Percentiles rank a stretch among this genome's conserved stretches.
Conservation (phyloP, 2,113 vertebrate species). For the Diphyllodes magnificus region DNA sequence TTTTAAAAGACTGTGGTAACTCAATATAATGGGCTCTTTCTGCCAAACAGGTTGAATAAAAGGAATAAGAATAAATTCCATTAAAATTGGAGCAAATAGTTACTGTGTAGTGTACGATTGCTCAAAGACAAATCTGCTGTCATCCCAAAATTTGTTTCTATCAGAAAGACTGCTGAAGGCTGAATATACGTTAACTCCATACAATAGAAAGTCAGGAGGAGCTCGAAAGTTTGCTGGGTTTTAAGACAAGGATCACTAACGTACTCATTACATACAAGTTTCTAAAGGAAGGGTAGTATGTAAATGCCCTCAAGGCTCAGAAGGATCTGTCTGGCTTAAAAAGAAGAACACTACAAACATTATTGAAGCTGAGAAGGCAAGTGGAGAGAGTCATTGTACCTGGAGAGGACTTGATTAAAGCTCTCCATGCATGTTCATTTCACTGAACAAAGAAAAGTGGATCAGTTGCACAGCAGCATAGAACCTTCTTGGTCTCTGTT, state of each 20-base stretch:
- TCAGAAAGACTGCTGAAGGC: neutral
- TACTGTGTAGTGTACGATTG: neutral
- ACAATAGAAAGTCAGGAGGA: neutral
- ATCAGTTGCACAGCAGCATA: neutral
- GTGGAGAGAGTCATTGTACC: slow-evolving; percentile 40
- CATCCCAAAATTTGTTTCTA: neutral
- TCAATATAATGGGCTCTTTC: neutral
- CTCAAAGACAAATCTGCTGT: neutral
- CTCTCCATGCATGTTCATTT: slow-evolving; percentile 34
- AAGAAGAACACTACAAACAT: slow-evolving; percentile 61
- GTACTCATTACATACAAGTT: neutral
- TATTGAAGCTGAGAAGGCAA: slow-evolving; percentile 47
- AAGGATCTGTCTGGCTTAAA: slow-evolving; percentile 32
- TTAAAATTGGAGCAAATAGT: neutral
- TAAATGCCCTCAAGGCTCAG: slow-evolving; percentile 51
- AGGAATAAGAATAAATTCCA: neutral
- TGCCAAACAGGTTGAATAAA: neutral
- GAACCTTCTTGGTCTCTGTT: neutral
- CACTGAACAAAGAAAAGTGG: neutral
- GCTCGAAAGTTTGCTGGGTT: neutral
- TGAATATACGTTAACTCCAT: neutral
- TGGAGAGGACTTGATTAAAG: slow-evolving; percentile 32
- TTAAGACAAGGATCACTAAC: neutral
- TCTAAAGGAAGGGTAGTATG: slow-evolving; percentile 28
- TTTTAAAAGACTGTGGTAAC: neutral